Base-by-base conservation (phyloP, 2,113 vertebrate species). In the Heptranchias perlo region DNA sequence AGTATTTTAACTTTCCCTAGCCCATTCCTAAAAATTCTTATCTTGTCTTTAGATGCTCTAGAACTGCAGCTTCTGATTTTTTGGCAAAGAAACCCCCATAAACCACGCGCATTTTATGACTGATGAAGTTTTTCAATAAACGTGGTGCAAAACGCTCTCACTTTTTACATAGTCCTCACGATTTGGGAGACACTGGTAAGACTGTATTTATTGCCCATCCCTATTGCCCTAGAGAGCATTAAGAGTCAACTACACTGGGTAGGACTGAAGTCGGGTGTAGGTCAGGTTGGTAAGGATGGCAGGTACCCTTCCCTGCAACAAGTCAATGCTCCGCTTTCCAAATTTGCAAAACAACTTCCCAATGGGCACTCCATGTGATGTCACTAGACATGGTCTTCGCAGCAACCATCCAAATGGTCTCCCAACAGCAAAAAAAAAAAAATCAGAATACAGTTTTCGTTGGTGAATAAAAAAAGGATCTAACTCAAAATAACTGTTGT, bases 181-280 rank as follows among this genome's bases (percentile, higher is more conserved):
- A 93, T 62, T 58, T 62, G 54, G 89, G 16, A 7, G 35, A 6
- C 18, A 39, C 54, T 58, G 28, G 25, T 16, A 35, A 58, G 87
- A 91, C 52, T 52, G 23, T 58, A 93, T 93, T 93, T 93, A 62
- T 93, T 62, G 35, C 89, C 89, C 58, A 62, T 18, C 89, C 89
- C 58, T 39, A 62, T 8, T 62, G 76, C 76, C 76, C 18, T 7
- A 39, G 89, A 62, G 16, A n/a, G 52, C 35, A 93, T 13, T 3
- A 11, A 91, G 87, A 39, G 58, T n/a, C 47, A 87, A 54, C 23
- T 4, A 28, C 44, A 58, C 61, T 54, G 47, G 52, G 21, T 3
- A 54, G 31, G 54, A 13, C 89, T 92, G 87, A 91, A 91, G 3
- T 35, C 76, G 3, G 44, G 76, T 13, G 35, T 28, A 5, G 65